Evolutionary conservation across 2,888 invertebrate species (phyloP), one percentile per base, ranked within the genome.

Genomic region (Drosophila subquinaria): DNA sequence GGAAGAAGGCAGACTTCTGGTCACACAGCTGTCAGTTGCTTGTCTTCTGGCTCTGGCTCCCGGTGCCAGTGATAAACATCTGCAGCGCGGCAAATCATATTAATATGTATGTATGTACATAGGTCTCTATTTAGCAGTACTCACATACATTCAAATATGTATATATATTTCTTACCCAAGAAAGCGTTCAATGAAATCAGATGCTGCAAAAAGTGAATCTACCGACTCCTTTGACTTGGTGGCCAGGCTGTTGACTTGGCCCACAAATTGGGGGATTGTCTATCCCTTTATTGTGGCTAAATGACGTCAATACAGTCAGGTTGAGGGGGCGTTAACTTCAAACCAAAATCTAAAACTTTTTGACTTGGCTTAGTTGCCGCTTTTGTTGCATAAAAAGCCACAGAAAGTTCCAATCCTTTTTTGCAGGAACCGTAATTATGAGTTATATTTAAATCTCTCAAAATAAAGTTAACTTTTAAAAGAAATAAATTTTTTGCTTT

Each of bases 11-110:
- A 45, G 43, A 45, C 45, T 57, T 45, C 36, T 57, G 35, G 56
- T 45, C 45, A 36, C 23, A 57, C 64, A 64, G 50, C 64, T 64
- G 64, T 35, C 64, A 11, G 33, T 56, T 27, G 17, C 33, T 50
- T 75, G 65, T 53, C 33, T 23, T 23, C 9, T 43, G 33, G 57
- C 60, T 23, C n/a, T 43, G 33, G 60, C 60, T 62, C 27, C 60
- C 60, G 47, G 8, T 48, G 61, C 35, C 17, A 53, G n/a, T 33
- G 52, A 52, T 50, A 73, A 76, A 73, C 76, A 76, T 76, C 76
- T 76, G 76, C 76, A 62, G 51, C 50, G 50, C 67, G 67, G 61
- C 51, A 68, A 56, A 51, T 33, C 62, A 36, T 30, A 38, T 11
- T n/a, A 38, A 4, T 48, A 33, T 15, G 9, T 23, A n/a, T n/a